A percentile compares a stretch with the other conserved stretches of the same genome.
Evolutionary conservation across 1,140 invertebrate species (phyloP).

Genomic region (Drosophila chauvacae): DNA sequence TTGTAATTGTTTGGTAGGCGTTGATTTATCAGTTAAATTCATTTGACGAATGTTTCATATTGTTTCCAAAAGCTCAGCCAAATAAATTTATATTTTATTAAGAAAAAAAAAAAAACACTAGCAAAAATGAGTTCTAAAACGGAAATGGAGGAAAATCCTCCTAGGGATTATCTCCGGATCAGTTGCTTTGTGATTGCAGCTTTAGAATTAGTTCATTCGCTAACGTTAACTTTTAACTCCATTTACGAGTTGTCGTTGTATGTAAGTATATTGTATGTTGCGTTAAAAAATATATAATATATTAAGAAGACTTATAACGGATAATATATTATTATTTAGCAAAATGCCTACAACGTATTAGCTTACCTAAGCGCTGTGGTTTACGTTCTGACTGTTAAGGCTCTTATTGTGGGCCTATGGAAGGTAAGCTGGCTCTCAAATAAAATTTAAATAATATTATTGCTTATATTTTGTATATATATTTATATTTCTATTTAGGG

Average conservation of each 20-base stretch:
- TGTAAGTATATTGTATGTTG: not conserved
- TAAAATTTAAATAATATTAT: not conserved
- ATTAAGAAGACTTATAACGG: too few relatives aligned
- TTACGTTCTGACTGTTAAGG: constrained; percentile 40
- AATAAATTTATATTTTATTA: constrained; percentile 13
- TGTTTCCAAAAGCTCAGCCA: not conserved
- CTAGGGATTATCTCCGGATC: constrained; percentile 13
- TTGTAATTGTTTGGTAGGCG: constrained; percentile 2
- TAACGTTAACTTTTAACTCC: constrained; percentile 29
- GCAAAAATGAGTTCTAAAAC: not conserved
- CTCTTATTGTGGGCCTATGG: constrained; percentile 42
- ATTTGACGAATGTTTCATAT: not conserved
- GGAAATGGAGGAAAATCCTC: too few relatives aligned
- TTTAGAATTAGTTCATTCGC: constrained; percentile 47
- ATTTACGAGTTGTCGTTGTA: constrained; percentile 1
- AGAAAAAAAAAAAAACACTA: not conserved
- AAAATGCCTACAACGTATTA: constrained; percentile 8
- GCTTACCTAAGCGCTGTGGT: constrained; percentile 26
- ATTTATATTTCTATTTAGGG: not conserved
- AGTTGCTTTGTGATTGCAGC: constrained; percentile 34
- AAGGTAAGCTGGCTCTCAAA: constrained; percentile 17
- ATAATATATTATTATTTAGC: constrained; percentile 10
- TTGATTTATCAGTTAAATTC: constrained; percentile 4
- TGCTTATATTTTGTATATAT: not conserved
- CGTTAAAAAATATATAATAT: too few relatives aligned